phyloP scores from a whole-genome alignment of 2,888 invertebrate genomes.

The Lepidocyrtoides sp. region DNA sequence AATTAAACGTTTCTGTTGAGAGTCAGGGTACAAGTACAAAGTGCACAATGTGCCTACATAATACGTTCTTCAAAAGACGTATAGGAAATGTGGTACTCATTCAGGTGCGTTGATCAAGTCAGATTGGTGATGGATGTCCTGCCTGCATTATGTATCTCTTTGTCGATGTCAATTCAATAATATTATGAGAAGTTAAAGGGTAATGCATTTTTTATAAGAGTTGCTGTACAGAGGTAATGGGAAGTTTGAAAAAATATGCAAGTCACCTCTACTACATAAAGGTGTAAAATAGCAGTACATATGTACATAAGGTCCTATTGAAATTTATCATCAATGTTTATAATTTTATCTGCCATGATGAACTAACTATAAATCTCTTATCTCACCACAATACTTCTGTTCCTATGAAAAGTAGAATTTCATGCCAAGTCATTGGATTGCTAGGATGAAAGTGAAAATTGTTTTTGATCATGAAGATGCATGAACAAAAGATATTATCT shows the following conservation, averaged over 20 bases:
- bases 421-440: neutral
- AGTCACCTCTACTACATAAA: conserved; percentile 45
- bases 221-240: neutral
- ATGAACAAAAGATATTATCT: too few relatives aligned
- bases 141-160: neutral
- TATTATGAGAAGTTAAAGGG: conserved; percentile 23
- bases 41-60: neutral
- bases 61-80: neutral
- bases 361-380: too few relatives aligned
- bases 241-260: conserved; percentile 48
- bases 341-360: neutral
- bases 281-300: too few relatives aligned
- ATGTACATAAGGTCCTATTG: neutral
- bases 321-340: conserved; percentile 31
- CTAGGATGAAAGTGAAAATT: neutral
- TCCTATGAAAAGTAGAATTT: too few relatives aligned
- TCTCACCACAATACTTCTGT: too few relatives aligned
- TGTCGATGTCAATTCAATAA: conserved; percentile 68
- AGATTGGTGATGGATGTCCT: conserved; percentile 49
- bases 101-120: conserved; percentile 39
- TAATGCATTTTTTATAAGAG: neutral
- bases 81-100: neutral
- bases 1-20: conserved; percentile 22
- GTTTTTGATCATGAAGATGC: neutral
- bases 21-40: neutral